Percentiles rank a stretch among this genome's conserved stretches.
Conservation (phyloP, 2,113 vertebrate species). For the Coryphaenoides rupestris region DNA sequence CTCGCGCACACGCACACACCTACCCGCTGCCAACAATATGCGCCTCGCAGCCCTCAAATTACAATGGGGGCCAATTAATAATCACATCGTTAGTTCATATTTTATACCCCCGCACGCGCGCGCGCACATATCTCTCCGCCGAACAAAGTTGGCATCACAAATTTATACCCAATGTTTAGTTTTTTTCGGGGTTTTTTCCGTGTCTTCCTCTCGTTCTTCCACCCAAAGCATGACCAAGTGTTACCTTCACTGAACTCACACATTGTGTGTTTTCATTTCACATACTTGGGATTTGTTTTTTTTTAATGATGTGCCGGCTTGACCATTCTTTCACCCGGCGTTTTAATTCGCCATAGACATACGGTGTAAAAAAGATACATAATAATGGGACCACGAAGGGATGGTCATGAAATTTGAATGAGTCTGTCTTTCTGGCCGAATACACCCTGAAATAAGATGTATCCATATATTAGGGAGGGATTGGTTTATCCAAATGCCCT, state of each 20-base stretch:
- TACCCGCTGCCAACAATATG: constrained; percentile 96
- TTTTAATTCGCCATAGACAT: constrained; percentile 57
- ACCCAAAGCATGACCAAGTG: constrained; percentile 33
- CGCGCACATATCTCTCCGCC: constrained; percentile 55
- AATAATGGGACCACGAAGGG: constrained; percentile 63
- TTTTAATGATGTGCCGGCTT: constrained; percentile 64
- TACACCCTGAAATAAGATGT: constrained; percentile 42
- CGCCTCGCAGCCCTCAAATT: constrained; percentile 95
- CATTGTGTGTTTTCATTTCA: constrained; percentile 43
- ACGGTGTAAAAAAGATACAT: constrained; percentile 56
- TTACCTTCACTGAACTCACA: constrained; percentile 68
- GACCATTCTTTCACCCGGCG: constrained; percentile 58
- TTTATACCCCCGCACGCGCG: constrained; percentile 78
- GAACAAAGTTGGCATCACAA: constrained; percentile 59
- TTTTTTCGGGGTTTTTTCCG: too few species aligned
- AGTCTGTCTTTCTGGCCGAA: constrained; percentile 50
- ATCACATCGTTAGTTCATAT: constrained; percentile 98
- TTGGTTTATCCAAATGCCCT: constrained; percentile 17
- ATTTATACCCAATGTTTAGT: constrained; percentile 32
- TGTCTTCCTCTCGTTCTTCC: constrained; percentile 16
- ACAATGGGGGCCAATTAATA: constrained; percentile 99
- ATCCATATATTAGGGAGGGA: constrained; percentile 30
- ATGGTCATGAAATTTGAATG: constrained; percentile 67
- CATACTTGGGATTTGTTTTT: constrained; percentile 39
- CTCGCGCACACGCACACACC: constrained; percentile 81